Evolutionary conservation across 2,888 invertebrate species (phyloP).

Genomic region (Petrophora chlorosata): DNA sequence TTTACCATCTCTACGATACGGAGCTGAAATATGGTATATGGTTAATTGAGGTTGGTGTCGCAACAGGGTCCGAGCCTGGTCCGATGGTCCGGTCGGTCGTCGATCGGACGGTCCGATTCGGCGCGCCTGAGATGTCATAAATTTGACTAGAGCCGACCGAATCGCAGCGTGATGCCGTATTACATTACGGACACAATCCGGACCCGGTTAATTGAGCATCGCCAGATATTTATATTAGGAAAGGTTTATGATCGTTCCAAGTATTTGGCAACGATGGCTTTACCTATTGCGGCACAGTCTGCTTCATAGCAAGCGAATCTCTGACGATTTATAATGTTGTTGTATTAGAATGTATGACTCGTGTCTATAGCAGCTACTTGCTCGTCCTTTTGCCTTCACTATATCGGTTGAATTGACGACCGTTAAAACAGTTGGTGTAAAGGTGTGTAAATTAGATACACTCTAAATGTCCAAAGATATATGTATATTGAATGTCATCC

Average conservation of each 20-base stretch:
- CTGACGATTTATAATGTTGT: too few species aligned
- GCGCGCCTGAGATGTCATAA: constrained; percentile 33
- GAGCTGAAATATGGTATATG: constrained; percentile 31
- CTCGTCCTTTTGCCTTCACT: too few species aligned
- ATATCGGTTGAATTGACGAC: too few species aligned
- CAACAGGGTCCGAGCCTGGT: constrained; percentile 12
- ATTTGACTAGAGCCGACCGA: constrained; percentile 26
- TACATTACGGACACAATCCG: constrained; percentile 49
- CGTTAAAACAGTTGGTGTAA: too few species aligned
- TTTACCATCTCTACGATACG: constrained; percentile 15
- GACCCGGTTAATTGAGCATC: constrained; percentile 60
- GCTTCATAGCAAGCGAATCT: not conserved
- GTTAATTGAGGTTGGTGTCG: constrained; percentile 37
- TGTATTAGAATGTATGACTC: too few species aligned
- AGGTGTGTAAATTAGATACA: too few species aligned
- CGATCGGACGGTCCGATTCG: constrained; percentile 9
- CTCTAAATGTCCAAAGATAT: too few species aligned
- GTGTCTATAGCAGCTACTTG: too few species aligned
- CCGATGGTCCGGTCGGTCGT: not conserved
- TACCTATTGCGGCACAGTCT: not conserved
- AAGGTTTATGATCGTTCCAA: constrained; percentile 25
- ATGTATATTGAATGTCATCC: too few species aligned
- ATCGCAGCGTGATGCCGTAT: constrained; percentile 69
- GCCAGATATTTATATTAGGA: constrained; percentile 61
- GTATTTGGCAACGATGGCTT: constrained; percentile 16